phyloP scores from a whole-genome alignment of 2,888 invertebrate genomes.

The Tenthredo notha region DNA sequence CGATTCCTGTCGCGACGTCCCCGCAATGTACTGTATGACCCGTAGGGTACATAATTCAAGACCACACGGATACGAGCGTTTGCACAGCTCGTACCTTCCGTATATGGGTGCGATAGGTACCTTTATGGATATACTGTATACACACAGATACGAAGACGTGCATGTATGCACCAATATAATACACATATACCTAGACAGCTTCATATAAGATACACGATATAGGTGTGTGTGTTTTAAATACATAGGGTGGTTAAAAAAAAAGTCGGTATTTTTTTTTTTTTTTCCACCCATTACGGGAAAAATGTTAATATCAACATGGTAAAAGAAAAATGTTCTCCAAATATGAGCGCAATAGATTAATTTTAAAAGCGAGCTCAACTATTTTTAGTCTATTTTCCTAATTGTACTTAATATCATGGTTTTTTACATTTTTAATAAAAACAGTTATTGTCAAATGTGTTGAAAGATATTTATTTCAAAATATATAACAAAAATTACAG shows the following conservation, averaged over 20 bases:
- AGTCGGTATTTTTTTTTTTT: too few species aligned
- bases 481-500: too few species aligned
- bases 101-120: constrained; percentile 61
- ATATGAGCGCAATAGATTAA: too few species aligned
- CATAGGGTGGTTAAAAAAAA: neutral
- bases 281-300: too few species aligned
- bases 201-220: neutral
- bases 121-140: constrained; percentile 59
- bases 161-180: neutral
- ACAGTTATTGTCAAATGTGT: too few species aligned
- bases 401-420: too few species aligned
- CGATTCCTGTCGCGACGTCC: constrained; percentile 40
- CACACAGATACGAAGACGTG: neutral
- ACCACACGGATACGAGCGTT: constrained; percentile 65
- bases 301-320: too few species aligned
- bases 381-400: too few species aligned
- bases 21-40: constrained; percentile 52
- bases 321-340: too few species aligned
- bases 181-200: neutral
- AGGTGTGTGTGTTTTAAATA: neutral
- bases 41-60: constrained; percentile 61
- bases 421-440: too few species aligned
- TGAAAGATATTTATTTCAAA: too few species aligned
- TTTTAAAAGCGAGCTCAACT: too few species aligned
- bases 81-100: constrained; percentile 64